A percentile compares a stretch with the other conserved stretches of the same genome.
Evolutionary conservation across 2,797 vertebrate species (phyloP).

Genomic region (Anableps anableps): DNA sequence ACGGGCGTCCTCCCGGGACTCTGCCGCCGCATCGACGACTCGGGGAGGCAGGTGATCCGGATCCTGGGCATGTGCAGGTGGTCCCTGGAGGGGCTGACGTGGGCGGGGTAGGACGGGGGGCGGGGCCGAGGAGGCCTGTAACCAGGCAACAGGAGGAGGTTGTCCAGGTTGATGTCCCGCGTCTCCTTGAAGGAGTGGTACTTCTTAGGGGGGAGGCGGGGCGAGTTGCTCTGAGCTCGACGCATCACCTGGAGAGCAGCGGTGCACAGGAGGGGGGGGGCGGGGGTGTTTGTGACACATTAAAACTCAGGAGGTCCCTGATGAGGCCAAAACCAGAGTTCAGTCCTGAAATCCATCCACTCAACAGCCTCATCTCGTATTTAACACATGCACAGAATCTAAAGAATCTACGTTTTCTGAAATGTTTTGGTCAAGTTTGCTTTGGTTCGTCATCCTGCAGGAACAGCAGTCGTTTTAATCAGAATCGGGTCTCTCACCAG

Average conservation of each 20-base stretch:
- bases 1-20: slow-evolving; percentile 28
- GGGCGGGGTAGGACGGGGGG: slow-evolving; percentile 76
- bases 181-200: slow-evolving; percentile 73
- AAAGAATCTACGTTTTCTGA: neutral
- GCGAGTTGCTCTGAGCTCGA: slow-evolving; percentile 84
- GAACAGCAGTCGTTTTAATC: neutral
- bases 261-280: slow-evolving; percentile 2
- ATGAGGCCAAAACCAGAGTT: neutral
- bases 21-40: neutral
- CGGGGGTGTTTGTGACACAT: neutral
- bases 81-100: slow-evolving; percentile 65
- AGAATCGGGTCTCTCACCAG: neutral
- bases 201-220: slow-evolving; percentile 81
- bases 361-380: neutral
- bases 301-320: neutral
- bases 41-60: slow-evolving; percentile 72
- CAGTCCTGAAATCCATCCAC: neutral
- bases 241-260: slow-evolving; percentile 78
- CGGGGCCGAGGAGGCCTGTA: slow-evolving; percentile 60
- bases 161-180: slow-evolving; percentile 62
- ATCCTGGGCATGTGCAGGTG: slow-evolving; percentile 66
- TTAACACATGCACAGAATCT: neutral
- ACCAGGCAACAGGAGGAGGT: slow-evolving; percentile 66
- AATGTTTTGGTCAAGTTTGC: neutral
- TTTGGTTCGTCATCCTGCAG: neutral